These are phyloP conservation scores for Drosophila setifemur DNA, from an alignment of 1,140 invertebrate species.

Conservation along the genomic window DNA sequence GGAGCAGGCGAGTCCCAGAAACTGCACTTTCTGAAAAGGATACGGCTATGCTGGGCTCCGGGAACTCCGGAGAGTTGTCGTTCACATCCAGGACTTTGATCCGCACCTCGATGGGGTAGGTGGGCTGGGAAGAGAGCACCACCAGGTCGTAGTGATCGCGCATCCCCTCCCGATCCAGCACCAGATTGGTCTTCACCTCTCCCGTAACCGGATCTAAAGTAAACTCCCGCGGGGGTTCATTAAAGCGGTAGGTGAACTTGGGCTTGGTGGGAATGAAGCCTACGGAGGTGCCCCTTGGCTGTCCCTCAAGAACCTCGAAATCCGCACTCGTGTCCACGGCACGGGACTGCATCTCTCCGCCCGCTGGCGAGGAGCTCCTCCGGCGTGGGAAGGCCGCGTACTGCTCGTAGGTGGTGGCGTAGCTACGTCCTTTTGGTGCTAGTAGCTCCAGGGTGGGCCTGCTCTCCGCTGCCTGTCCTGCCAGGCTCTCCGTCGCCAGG, in stretches of 20 bases:
- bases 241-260: conserved; percentile 95
- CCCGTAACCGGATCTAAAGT: conserved; percentile 90
- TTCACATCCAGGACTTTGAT: conserved; percentile 94
- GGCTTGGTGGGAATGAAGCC: conserved; percentile 93
- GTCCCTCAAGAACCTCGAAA: conserved; percentile 92
- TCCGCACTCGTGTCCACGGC: conserved; percentile 93
- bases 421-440: conserved; percentile 60
- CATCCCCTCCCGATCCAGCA: conserved; percentile 91
- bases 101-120: conserved; percentile 95
- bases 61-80: conserved; percentile 95
- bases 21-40: conserved; percentile 95
- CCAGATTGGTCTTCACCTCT: conserved; percentile 90
- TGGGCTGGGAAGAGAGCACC: conserved; percentile 94
- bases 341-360: conserved; percentile 92
- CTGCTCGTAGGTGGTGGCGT: conserved; percentile 71
- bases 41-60: conserved; percentile 92
- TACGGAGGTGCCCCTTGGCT: conserved; percentile 90
- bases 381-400: conserved; percentile 72
- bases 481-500: conserved; percentile 11
- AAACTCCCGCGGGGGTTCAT: conserved; percentile 94
- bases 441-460: conserved; percentile 33
- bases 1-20: conserved; percentile 90
- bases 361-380: conserved; percentile 70
- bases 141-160: conserved; percentile 94
- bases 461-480: conserved; percentile 6